Base-by-base conservation (phyloP, 2,888 invertebrate species). In the Drosophila colorata region DNA sequence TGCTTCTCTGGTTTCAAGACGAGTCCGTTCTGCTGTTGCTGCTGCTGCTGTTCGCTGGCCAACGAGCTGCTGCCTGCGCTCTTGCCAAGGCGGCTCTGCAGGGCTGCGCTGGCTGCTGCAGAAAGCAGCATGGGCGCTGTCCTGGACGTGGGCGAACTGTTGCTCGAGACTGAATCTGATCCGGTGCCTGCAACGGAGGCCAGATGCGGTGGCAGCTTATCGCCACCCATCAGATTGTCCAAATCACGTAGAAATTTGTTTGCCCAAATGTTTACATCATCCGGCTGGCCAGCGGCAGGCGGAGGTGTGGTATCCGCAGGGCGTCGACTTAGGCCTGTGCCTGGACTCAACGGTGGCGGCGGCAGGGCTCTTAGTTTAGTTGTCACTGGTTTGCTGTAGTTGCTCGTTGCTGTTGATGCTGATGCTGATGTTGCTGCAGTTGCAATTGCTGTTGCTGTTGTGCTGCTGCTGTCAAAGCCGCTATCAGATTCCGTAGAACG, bases 251-350 rank as follows among this genome's bases (percentile, higher is more conserved):
- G 87, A 85, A 92, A 92, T 90, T 91, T 92, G 87, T 91, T 91
- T 81, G 92, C 92, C 92, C 92, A 92, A 86, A 92, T 87, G 86
- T 92, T 91, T 53, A 92, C 91, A 86, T 92, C 92, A 74, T 91
- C 91, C 35, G 74, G 52, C 44, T 66, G 63, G 2, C 9, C 38
- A 14, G 80, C 72, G 61, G 58, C 84, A 46, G 78, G 5, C 13
- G 66, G 18, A 44, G 69, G 4, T 38, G 71, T 41, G 37, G 61
- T 47, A 23, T 63, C 31, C 4, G 47, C 43, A 56, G 66, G 46
- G 41, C 55, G 13, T 28, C 56, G 46, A 51, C 49, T 43, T 16
- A 40, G 13, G 14, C 31, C 23, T 13, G 59, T 52, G 33, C 14
- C 51, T 4, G 72, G 63, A 41, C 70, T 74, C 6, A 75, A 57